These are phyloP conservation scores for Terrapene triunguis DNA, from an alignment of 2,113 vertebrate genomes.

Conservation along the genomic window DNA sequence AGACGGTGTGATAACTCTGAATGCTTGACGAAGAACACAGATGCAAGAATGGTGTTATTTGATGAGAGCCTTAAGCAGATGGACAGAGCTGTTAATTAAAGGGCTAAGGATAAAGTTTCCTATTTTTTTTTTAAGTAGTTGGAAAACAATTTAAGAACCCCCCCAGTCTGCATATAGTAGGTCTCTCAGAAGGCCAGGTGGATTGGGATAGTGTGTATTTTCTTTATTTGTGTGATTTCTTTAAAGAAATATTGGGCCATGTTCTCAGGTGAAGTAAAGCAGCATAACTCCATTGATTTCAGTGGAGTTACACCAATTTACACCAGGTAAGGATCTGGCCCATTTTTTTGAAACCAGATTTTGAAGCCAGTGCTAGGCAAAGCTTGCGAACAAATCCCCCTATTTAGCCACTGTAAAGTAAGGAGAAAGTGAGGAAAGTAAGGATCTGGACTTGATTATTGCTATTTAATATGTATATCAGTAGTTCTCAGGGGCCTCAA, in stretches of 20 bases:
- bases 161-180: neutral
- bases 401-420: neutral
- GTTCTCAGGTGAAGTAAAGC: neutral
- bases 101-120: conserved; percentile 59
- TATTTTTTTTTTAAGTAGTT: neutral
- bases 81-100: conserved; percentile 69
- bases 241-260: neutral
- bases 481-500: neutral
- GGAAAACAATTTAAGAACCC: conserved; percentile 24
- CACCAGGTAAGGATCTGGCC: neutral
- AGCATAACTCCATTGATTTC: neutral
- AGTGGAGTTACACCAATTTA: conserved; percentile 26
- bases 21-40: conserved; percentile 38
- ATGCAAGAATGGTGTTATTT: conserved; percentile 16
- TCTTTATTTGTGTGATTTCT: neutral
- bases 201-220: neutral
- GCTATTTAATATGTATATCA: neutral
- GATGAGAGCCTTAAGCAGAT: conserved; percentile 69
- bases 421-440: neutral
- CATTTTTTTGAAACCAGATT: neutral
- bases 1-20: conserved; percentile 65
- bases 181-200: neutral
- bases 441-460: neutral
- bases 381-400: neutral
- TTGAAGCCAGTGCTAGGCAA: neutral